phyloP scores from a whole-genome alignment of 2,113 vertebrate species.

The Phylloscopus trochilus region DNA sequence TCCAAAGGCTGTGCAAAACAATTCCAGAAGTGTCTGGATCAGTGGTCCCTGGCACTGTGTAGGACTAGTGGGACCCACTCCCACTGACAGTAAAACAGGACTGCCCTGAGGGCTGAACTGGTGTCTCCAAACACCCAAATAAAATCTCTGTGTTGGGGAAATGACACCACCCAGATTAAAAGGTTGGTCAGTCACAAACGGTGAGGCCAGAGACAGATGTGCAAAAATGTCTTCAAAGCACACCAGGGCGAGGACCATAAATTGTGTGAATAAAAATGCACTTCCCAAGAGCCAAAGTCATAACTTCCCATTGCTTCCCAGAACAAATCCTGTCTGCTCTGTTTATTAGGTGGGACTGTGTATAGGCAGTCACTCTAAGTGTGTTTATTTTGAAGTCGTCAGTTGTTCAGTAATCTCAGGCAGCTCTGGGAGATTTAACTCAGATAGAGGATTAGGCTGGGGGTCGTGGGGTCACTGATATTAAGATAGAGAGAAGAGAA shows the following conservation, averaged over 20 bases:
- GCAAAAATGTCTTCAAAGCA: neutral
- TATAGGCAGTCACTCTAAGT: conserved; percentile 30
- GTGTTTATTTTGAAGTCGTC: conserved; percentile 67
- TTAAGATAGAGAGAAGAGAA: conserved; percentile 28
- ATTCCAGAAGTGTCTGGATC: neutral
- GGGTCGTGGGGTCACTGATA: neutral
- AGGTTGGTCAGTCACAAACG: neutral
- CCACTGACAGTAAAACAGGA: neutral
- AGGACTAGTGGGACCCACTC: neutral
- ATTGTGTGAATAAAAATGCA: conserved; percentile 7
- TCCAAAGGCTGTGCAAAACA: neutral
- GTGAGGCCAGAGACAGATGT: neutral
- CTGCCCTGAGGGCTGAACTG: neutral
- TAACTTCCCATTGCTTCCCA: conserved; percentile 54
- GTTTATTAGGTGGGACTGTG: conserved; percentile 65
- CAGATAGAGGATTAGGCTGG: conserved; percentile 48
- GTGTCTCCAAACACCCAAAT: neutral
- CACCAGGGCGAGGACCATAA: neutral
- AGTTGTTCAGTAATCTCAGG: conserved; percentile 38
- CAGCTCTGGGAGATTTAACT: conserved; percentile 63
- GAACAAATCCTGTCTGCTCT: conserved; percentile 51
- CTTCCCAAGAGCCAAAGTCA: conserved; percentile 30
- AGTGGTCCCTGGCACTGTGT: neutral
- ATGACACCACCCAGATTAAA: neutral
- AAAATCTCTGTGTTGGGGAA: neutral